Evolutionary conservation across 2,797 vertebrate genomes (phyloP).

Genomic region (Eulemur rubriventer): DNA sequence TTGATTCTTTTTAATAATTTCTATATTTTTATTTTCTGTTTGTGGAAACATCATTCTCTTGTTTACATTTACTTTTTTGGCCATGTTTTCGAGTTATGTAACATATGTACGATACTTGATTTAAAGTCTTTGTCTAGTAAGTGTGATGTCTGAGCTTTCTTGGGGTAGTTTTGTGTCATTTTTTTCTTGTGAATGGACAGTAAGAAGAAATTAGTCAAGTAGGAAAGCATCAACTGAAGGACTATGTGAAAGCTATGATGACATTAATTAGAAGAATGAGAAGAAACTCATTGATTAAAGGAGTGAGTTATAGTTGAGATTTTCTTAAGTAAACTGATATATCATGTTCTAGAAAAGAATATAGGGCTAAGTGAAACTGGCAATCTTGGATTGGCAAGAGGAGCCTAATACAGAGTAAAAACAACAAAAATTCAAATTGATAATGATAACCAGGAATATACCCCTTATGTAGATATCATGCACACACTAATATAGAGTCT

Average conservation of each 20-base stretch:
- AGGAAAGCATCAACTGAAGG: neutral
- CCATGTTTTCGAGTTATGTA: neutral
- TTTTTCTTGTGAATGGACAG: neutral
- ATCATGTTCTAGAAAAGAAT: neutral
- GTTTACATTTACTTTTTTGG: neutral
- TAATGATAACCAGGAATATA: neutral
- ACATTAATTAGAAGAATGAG: neutral
- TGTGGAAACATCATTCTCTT: neutral
- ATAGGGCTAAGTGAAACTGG: neutral
- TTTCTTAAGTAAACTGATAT: neutral
- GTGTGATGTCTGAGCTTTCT: neutral
- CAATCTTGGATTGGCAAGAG: neutral
- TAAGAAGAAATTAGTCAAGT: neutral
- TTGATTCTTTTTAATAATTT: neutral
- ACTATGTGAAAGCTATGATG: neutral
- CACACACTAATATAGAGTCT: neutral
- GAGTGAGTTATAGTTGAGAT: neutral
- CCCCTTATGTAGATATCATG: neutral
- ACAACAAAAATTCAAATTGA: neutral
- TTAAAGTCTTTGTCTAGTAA: neutral
- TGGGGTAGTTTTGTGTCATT: neutral
- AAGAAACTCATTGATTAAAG: neutral
- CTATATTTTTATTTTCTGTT: neutral
- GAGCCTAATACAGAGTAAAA: neutral
- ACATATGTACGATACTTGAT: neutral